These are phyloP conservation scores for Strigamia maritima DNA, from an alignment of 2,888 invertebrate genomes.

Conservation along the genomic window DNA sequence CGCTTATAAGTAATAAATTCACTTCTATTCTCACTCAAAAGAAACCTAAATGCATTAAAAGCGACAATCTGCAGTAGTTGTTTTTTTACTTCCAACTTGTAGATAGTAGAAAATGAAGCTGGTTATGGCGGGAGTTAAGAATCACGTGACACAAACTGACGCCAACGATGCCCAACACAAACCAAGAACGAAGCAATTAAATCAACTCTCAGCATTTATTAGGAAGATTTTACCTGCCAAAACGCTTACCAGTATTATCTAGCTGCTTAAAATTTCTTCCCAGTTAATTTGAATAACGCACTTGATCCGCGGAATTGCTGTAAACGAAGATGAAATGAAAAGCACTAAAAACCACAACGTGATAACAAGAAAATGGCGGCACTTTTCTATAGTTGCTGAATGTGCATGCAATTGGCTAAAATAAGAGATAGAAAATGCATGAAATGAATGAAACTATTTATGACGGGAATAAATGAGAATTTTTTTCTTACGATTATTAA, in stretches of 20 bases:
- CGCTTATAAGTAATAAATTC: background rate
- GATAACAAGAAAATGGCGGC: conserved; percentile 4
- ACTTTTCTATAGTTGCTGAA: background rate
- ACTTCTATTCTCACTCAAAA: conserved; percentile 13
- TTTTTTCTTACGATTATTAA: background rate
- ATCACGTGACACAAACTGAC: conserved; percentile 30
- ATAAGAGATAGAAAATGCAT: background rate
- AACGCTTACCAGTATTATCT: conserved; percentile 37
- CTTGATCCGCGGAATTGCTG: conserved; percentile 21
- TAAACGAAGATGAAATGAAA: conserved; percentile 4
- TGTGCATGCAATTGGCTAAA: background rate
- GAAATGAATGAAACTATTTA: background rate
- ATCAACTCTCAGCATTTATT: conserved; percentile 25
- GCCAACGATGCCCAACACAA: conserved; percentile 30
- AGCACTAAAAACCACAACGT: conserved; percentile 16
- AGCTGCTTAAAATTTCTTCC: conserved; percentile 35
- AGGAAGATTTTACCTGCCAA: conserved; percentile 33
- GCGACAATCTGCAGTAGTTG: background rate
- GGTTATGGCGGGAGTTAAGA: conserved; percentile 15
- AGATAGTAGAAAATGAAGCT: conserved; percentile 17
- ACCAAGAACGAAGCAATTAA: conserved; percentile 31
- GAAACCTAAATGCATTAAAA: conserved; percentile 13
- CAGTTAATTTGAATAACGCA: background rate
- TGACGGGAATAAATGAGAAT: background rate
- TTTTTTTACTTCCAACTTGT: background rate